Evolutionary conservation across 2,888 invertebrate genomes (phyloP), one percentile per base, ranked within the genome.

Genomic region (Pachliopta kotzebuea): DNA sequence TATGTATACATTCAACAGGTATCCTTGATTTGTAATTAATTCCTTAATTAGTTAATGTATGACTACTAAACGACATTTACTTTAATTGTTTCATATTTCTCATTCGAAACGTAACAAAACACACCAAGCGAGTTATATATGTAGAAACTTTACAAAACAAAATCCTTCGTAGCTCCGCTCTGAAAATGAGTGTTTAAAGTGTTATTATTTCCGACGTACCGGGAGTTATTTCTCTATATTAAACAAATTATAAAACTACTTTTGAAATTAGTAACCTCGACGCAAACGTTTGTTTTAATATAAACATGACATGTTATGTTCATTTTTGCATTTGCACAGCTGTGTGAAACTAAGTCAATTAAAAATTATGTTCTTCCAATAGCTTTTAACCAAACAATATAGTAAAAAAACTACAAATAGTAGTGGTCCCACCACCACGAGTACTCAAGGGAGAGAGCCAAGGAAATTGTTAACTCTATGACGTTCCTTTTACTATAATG

Each of bases 231-330:
- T 14, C 50, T 21, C 50, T 37, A 14, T 56, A 56, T 17, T 20
- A 31, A 56, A 56, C 55, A 29, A 55, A 55, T 37, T 37, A 31
- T 37, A 45, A 56, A 56, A 9, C 18, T 31, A n/a, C 56, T 37
- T 37, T 37, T 56, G 3, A 11, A 29, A n/a, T 37, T 56, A 31
- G 56, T 56, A 37, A 26, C 54, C 17, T n/a, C n/a, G 26, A 54
- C 26, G 17, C n/a, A 7, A n/a, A 29, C n/a, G 26, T 54, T 9
- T n/a, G 29, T n/a, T 54, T 54, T 54, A 26, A 14, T 54, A n/a
- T 45, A 45, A n/a, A 18, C 14, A 14, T 45, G n/a, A 18, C 8
- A 6, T n/a, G n/a, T 42, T 4, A 2, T 17, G 42, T 42, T 18
- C 17, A 42, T 6, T 45, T 45, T 45, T 8, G 37, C 4, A 37